These are phyloP conservation scores for Athalia cordata DNA, from an alignment of 2,888 invertebrate genomes.

Conservation along the genomic window DNA sequence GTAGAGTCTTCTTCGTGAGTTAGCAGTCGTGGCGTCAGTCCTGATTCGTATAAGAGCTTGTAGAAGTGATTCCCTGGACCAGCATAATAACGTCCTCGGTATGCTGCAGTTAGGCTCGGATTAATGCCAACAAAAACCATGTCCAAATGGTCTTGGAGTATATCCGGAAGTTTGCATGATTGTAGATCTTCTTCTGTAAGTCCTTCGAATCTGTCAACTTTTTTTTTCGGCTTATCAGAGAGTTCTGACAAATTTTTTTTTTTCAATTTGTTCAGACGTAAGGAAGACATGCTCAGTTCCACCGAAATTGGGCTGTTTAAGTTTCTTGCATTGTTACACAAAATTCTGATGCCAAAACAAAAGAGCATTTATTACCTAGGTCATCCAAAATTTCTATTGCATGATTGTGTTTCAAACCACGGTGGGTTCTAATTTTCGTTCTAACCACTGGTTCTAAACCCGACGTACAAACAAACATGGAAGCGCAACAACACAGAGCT, in stretches of 20 bases:
- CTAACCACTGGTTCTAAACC: too few species aligned
- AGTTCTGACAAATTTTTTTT: conserved; percentile 51
- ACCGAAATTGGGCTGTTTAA: too few species aligned
- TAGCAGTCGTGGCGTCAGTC: conserved; percentile 60
- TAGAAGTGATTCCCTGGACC: conserved; percentile 72
- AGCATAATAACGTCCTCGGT: conserved; percentile 70
- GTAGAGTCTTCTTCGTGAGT: conserved; percentile 66
- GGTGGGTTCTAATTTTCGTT: too few species aligned
- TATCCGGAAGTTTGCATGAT: conserved; percentile 64
- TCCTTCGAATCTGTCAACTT: conserved; percentile 66
- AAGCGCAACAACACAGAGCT: too few species aligned
- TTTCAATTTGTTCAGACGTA: conserved; percentile 63
- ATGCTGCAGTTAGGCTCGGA: conserved; percentile 69
- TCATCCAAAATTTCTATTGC: too few species aligned
- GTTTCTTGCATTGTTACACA: too few species aligned
- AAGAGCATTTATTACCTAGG: too few species aligned
- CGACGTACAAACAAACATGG: too few species aligned
- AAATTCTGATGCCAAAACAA: too few species aligned
- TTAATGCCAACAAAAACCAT: conserved; percentile 70
- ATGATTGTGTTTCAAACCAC: too few species aligned
- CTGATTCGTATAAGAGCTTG: conserved; percentile 67
- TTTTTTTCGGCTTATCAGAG: conserved; percentile 54
- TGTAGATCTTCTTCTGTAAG: conserved; percentile 65
- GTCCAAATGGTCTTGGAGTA: conserved; percentile 62
- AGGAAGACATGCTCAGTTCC: conserved; percentile 55